Percentiles rank a stretch among this genome's conserved stretches.
Conservation (phyloP, 2,888 invertebrate genomes). For the Cataglyphis rosenhaueri region DNA sequence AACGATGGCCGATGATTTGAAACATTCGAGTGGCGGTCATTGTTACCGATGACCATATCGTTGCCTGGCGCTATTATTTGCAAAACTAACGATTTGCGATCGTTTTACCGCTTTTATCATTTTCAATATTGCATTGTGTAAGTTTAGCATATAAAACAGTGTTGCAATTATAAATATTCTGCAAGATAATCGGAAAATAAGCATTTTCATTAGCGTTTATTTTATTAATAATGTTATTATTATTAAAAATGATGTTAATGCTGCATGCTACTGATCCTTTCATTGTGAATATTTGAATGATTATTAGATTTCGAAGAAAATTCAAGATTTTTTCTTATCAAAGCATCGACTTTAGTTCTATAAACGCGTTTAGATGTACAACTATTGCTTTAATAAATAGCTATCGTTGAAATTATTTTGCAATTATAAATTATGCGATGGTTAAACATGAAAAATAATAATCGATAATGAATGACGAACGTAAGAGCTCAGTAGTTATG, state of each 20-base stretch:
- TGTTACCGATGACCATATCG: slow-evolving; percentile 21
- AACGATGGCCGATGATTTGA: slow-evolving; percentile 23
- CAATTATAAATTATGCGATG: neutral
- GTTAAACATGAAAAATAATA: neutral
- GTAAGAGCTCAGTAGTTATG: slow-evolving; percentile 4
- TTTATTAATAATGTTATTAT: neutral
- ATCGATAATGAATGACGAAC: neutral
- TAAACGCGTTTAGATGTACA: neutral
- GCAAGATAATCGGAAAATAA: neutral
- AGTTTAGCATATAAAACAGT: neutral
- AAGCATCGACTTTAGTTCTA: neutral
- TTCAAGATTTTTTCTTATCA: neutral
- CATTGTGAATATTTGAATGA: neutral
- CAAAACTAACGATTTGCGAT: slow-evolving; percentile 16
- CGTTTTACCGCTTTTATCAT: slow-evolving; percentile 9
- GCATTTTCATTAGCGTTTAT: neutral
- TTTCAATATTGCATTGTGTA: neutral
- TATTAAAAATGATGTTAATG: neutral
- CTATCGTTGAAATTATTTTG: neutral
- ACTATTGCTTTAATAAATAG: neutral
- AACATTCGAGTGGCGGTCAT: slow-evolving; percentile 26
- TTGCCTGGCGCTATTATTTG: slow-evolving; percentile 10
- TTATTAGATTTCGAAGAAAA: neutral
- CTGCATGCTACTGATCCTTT: neutral
- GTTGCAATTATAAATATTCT: neutral